Conservation (phyloP, 2,113 vertebrate genomes). For the Argyrosomus japonicus region DNA sequence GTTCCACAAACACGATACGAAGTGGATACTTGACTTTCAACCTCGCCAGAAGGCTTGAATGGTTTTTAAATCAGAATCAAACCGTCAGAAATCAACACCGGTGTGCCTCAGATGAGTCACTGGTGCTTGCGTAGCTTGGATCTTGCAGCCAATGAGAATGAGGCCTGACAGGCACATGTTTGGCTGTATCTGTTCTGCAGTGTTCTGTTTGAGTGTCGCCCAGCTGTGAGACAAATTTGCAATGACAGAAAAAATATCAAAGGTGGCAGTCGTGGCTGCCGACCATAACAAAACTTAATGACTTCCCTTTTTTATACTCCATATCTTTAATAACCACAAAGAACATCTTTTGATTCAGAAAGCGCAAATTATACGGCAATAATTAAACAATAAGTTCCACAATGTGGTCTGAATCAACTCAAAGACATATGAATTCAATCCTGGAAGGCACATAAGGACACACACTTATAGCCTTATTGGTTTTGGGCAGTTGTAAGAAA, state of each 20-base stretch:
- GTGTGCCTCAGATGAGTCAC: background rate
- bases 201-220: conserved; percentile 37
- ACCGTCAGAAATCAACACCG: background rate
- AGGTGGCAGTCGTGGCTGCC: conserved; percentile 9
- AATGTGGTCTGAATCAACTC: background rate
- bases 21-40: background rate
- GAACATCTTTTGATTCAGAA: background rate
- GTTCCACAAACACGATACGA: conserved; percentile 15
- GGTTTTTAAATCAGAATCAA: conserved; percentile 15
- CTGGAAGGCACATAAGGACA: conserved; percentile 9
- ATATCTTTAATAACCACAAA: conserved; percentile 27
- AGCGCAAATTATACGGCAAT: background rate
- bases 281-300: background rate
- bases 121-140: background rate
- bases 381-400: background rate
- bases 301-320: background rate
- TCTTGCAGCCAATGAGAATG: conserved; percentile 5
- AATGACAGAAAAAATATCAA: conserved; percentile 24
- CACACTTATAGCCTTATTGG: background rate
- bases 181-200: background rate
- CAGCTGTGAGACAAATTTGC: conserved; percentile 42
- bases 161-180: conserved; percentile 40
- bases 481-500: background rate
- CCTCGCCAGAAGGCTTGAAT: background rate
- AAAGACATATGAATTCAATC: conserved; percentile 4